A percentile compares a stretch with the other conserved stretches of the same genome.
phyloP scores from a whole-genome alignment of 2,113 vertebrate genomes.

The Microcebus jonahi region DNA sequence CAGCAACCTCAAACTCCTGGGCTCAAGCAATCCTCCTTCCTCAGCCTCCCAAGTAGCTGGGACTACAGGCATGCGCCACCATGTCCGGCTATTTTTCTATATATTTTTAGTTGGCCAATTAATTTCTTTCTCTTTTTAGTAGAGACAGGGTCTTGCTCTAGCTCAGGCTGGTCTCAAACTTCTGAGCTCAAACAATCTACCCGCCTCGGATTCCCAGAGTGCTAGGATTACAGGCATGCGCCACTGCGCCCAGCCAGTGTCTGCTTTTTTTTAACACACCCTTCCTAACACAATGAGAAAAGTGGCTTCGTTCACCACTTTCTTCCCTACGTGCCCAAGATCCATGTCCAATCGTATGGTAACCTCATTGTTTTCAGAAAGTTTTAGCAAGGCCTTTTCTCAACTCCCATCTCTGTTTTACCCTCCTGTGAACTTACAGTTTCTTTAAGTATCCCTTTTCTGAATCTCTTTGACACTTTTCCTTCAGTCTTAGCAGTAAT shows the following conservation, averaged over 20 bases:
- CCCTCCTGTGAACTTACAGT: neutral
- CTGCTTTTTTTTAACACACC: neutral
- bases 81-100: too few species aligned
- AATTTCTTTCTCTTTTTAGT: too few species aligned
- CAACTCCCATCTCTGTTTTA: neutral
- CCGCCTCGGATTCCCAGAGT: too few species aligned
- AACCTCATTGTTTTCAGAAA: neutral
- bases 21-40: too few species aligned
- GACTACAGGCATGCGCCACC: too few species aligned
- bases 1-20: too few species aligned
- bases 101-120: too few species aligned
- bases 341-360: neutral
- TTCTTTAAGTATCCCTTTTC: neutral
- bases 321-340: neutral
- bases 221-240: too few species aligned
- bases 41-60: too few species aligned
- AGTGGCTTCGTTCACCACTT: neutral
- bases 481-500: neutral
- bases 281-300: neutral
- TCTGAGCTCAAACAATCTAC: too few species aligned
- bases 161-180: too few species aligned
- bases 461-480: neutral
- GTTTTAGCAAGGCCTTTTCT: neutral
- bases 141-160: too few species aligned
- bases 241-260: neutral